These are phyloP conservation scores for Apteryx owenii DNA, from an alignment of 2,113 vertebrate genomes.

Conservation along the genomic window DNA sequence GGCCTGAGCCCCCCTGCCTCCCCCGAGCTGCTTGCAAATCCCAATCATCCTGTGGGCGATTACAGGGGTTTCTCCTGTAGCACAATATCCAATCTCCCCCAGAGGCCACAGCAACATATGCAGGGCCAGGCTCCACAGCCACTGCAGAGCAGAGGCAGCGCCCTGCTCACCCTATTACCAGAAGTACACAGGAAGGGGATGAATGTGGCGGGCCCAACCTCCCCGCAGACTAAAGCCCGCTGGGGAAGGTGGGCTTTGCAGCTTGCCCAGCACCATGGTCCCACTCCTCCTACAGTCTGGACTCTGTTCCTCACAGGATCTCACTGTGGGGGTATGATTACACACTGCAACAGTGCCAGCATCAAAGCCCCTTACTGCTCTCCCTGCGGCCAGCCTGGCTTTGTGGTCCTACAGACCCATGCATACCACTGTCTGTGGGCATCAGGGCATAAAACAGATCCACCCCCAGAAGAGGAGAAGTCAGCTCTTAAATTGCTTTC, in stretches of 20 bases:
- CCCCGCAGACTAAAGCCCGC: background rate
- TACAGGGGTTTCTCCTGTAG: conserved; percentile 42
- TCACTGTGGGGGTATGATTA: accelerated
- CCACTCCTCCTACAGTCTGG: accelerated
- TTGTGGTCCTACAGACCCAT: too few relatives aligned
- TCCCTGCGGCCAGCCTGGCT: background rate
- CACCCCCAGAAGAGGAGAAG: background rate
- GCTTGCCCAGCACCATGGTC: accelerated
- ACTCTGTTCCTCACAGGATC: background rate
- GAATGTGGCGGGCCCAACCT: background rate
- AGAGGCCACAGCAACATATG: background rate
- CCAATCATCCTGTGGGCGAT: conserved; percentile 25
- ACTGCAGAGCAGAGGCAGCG: background rate
- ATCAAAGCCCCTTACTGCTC: background rate
- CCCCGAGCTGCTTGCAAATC: conserved; percentile 32
- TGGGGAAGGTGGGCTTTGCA: background rate
- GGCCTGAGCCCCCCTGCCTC: background rate
- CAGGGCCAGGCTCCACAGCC: background rate
- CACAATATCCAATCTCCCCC: background rate
- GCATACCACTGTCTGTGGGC: background rate
- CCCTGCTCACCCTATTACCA: conserved; percentile 33
- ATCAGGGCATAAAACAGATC: accelerated
- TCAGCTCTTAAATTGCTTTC: background rate
- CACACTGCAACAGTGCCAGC: too few relatives aligned
- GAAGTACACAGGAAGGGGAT: background rate